phyloP scores from a whole-genome alignment of 2,888 invertebrate genomes.

The Gonocerus acuteangulatus region DNA sequence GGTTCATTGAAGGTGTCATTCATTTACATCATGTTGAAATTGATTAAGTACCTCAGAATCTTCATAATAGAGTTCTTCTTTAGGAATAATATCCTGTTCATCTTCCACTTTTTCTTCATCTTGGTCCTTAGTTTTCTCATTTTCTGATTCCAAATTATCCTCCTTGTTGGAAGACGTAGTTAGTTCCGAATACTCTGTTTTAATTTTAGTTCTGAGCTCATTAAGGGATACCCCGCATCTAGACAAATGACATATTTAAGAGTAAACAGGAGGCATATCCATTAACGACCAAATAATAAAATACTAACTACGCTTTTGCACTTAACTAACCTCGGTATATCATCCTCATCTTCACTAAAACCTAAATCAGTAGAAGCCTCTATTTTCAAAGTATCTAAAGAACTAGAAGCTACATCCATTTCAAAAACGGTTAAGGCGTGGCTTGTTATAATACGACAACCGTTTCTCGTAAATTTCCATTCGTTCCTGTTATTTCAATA shows the following conservation, averaged over 20 bases:
- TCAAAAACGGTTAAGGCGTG: slow-evolving; percentile 19
- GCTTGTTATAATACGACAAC: slow-evolving; percentile 11
- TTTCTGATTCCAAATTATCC: not conserved
- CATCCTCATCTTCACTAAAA: slow-evolving; percentile 23
- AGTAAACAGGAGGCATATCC: not conserved
- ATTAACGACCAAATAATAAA: not conserved
- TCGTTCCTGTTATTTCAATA: not conserved
- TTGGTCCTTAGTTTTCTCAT: not conserved
- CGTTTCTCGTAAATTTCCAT: not conserved
- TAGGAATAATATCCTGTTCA: not conserved
- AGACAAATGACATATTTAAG: slow-evolving; percentile 2
- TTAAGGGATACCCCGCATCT: slow-evolving; percentile 33
- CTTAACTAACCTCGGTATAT: slow-evolving; percentile 22
- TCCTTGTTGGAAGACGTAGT: not conserved
- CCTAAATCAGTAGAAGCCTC: slow-evolving; percentile 6
- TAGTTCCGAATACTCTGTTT: slow-evolving; percentile 16
- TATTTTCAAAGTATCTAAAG: slow-evolving; percentile 7
- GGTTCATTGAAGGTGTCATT: too few relatives aligned
- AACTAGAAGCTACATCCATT: slow-evolving; percentile 24
- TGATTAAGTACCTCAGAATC: slow-evolving; percentile 17
- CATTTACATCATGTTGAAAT: too few relatives aligned
- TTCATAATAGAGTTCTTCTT: slow-evolving; percentile 5
- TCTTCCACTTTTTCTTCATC: slow-evolving; percentile 4
- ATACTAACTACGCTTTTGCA: not conserved
- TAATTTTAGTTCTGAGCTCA: slow-evolving; percentile 31